Evolutionary conservation across 2,888 invertebrate species (phyloP).

Genomic region (Leptogaster cylindrica): DNA sequence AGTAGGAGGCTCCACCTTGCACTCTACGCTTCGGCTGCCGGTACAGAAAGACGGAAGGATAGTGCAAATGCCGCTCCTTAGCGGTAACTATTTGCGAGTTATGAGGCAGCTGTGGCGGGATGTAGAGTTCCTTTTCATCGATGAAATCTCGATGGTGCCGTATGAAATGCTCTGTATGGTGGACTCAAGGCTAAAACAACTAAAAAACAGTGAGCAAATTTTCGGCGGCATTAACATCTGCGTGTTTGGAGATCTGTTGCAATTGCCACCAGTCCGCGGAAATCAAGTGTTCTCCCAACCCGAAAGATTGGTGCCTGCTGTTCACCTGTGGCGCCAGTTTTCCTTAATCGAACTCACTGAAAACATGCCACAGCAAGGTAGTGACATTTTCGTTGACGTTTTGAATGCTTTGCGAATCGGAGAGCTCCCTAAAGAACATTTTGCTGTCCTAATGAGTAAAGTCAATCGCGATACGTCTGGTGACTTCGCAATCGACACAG

Average conservation of each 20-base stretch:
- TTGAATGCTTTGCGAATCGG: neutral
- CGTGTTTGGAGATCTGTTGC: too few relatives aligned
- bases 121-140: slow-evolving; percentile 45
- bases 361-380: neutral
- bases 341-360: too few relatives aligned
- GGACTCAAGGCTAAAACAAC: slow-evolving; percentile 44
- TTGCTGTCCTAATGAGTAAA: neutral
- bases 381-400: neutral
- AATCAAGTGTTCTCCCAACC: neutral
- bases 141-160: slow-evolving; percentile 45
- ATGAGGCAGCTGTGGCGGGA: slow-evolving; percentile 45
- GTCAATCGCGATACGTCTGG: neutral
- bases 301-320: neutral
- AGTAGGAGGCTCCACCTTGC: slow-evolving; percentile 36
- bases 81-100: slow-evolving; percentile 41
- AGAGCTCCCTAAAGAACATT: neutral
- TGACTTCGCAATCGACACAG: neutral
- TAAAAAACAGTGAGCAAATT: neutral
- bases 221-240: slow-evolving; percentile 39
- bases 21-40: slow-evolving; percentile 38
- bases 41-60: slow-evolving; percentile 46
- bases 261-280: neutral
- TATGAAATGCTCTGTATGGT: slow-evolving; percentile 52
- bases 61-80: slow-evolving; percentile 28
- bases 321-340: too few relatives aligned